Evolutionary conservation across 2,888 invertebrate genomes (phyloP).

Genomic region (Acanthosepion esculentum): DNA sequence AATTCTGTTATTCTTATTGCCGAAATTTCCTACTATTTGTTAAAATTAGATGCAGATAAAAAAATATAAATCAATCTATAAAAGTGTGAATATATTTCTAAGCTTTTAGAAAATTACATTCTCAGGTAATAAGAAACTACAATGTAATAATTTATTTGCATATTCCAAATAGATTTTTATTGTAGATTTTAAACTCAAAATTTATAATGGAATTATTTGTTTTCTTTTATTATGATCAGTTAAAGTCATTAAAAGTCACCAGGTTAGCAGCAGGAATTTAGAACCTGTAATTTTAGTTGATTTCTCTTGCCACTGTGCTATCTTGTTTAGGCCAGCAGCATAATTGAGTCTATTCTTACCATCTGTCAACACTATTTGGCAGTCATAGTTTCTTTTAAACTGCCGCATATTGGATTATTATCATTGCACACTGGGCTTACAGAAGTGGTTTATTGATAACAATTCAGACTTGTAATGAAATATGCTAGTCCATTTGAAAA

Average conservation of each 20-base stretch:
- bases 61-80: too few relatives aligned
- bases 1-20: too few relatives aligned
- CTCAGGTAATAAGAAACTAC: too few relatives aligned
- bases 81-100: too few relatives aligned
- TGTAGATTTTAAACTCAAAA: too few relatives aligned
- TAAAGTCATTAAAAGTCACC: not conserved
- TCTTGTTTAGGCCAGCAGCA: not conserved
- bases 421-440: not conserved
- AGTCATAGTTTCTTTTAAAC: not conserved
- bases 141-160: too few relatives aligned
- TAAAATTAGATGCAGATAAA: too few relatives aligned
- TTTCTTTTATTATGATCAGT: not conserved
- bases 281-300: not conserved
- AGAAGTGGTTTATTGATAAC: slow-evolving; percentile 18
- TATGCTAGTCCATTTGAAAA: not conserved
- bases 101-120: too few relatives aligned
- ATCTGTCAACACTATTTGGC: not conserved
- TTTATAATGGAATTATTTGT: too few relatives aligned
- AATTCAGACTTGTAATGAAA: not conserved
- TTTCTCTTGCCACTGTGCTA: not conserved
- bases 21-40: too few relatives aligned
- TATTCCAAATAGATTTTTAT: too few relatives aligned
- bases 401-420: not conserved
- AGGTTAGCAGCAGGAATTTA: not conserved
- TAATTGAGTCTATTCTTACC: not conserved